Evolutionary conservation across 2,888 invertebrate species (phyloP).

Genomic region (Diarsia rubi): DNA sequence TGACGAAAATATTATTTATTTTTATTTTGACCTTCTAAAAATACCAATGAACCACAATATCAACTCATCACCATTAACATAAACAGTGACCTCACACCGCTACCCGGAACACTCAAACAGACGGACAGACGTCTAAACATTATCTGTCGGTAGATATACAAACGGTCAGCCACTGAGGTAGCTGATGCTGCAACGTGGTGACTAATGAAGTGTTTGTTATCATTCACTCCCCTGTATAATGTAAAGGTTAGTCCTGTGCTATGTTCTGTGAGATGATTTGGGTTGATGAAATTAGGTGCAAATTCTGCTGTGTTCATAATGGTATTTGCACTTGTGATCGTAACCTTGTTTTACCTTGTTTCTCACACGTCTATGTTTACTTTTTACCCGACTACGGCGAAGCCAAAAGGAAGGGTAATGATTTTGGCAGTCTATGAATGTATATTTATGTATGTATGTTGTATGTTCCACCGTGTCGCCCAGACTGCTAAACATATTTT

Average conservation of each 20-base stretch:
- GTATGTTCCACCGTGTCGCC: no score
- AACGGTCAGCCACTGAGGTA: conserved; percentile 17
- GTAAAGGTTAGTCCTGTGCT: conserved; percentile 15
- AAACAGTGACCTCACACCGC: conserved; percentile 39
- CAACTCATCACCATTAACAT: conserved; percentile 5
- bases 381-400: no score
- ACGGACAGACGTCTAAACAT: conserved; percentile 57
- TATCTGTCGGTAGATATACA: conserved; percentile 30
- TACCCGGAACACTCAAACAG: conserved; percentile 40
- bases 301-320: background rate
- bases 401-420: no score
- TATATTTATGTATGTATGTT: no score
- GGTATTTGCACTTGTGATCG: background rate
- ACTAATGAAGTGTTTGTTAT: conserved; percentile 58
- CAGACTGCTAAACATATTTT: no score
- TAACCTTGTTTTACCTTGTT: no score
- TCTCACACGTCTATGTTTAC: no score
- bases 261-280: conserved; percentile 1
- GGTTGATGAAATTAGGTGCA: background rate
- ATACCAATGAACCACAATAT: background rate
- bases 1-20: background rate
- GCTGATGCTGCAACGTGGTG: conserved; percentile 30
- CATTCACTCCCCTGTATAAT: conserved; percentile 24
- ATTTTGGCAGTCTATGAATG: no score
- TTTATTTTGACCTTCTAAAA: conserved; percentile 7